Percentiles rank a stretch among this genome's conserved stretches.
These are phyloP conservation scores for Patagioenas fasciata DNA, from an alignment of 2,113 vertebrate genomes.

Conservation along the genomic window DNA sequence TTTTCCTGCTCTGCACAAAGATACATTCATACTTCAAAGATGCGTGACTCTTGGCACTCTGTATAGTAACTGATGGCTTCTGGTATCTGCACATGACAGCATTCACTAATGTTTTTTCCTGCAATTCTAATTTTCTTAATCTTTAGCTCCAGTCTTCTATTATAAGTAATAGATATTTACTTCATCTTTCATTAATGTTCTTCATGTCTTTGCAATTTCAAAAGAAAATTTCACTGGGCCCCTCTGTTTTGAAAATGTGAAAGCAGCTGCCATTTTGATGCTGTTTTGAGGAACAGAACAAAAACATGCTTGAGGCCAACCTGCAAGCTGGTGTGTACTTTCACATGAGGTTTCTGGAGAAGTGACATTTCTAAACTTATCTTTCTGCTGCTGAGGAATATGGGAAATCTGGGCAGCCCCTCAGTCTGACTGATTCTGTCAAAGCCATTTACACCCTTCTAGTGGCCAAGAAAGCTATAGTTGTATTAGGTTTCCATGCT, in stretches of 20 bases:
- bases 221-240: background rate
- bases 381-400: background rate
- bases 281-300: background rate
- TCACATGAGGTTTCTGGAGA: background rate
- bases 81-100: background rate
- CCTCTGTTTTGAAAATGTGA: background rate
- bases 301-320: background rate
- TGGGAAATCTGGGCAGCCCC: background rate
- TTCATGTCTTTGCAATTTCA: background rate
- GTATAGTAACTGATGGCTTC: background rate
- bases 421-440: background rate
- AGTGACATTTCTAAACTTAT: background rate
- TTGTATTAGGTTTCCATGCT: background rate
- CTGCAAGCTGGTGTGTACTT: background rate
- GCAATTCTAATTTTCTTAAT: background rate
- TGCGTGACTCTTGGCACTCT: background rate
- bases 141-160: background rate
- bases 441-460: background rate
- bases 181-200: background rate
- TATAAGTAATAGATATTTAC: background rate
- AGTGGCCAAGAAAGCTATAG: background rate
- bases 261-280: background rate
- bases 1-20: background rate
- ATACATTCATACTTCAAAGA: background rate
- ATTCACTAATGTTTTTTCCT: background rate